Evolutionary conservation across 2,113 vertebrate species (phyloP), one percentile per base, ranked within the genome.

Genomic region (Tetrao urogallus): DNA sequence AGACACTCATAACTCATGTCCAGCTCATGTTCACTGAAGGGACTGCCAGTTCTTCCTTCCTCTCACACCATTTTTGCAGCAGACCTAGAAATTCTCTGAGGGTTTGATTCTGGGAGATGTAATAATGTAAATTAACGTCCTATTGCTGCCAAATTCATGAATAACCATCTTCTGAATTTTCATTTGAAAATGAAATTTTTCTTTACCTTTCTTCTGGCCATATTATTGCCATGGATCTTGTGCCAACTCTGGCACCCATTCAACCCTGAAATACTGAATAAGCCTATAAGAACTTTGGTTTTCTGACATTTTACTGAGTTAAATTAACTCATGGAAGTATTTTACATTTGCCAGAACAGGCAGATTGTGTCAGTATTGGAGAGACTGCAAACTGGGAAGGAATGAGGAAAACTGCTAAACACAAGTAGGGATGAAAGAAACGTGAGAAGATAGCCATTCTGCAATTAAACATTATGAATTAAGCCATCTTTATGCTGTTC

Each of bases 41-140:
- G 61, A 40, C 60, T 58, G 36, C 56, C 38, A 77, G 64, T 74
- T 81, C 60, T 86, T 21, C 54, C 76, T 74, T 76, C 8, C 11
- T 8, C 6, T 57, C 28, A 34, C 20, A 43, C 2, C 3, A 34
- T 66, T 86, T 65, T 81, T 77, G 25, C 57, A 48, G 20, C 30
- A 86, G 86, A 88, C 54, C 21, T 34, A 75, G 24, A 93, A 70
- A 89, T 70, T 54, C 8, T 60, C 61, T 71, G 47, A 75, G 50
- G 4, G 3, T 50, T 77, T 96, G 7, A 11, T 83, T 45, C 28
- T 8, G n/a, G 24, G 42, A 86, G 27, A 74, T 45, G 18, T 24
- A 48, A 36, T 81, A 73, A 83, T 25, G 8, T 36, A 88, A 94
- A 92, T 92, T 92, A 82, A 70, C 77, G 25, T 20, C 61, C 65